Conservation (phyloP, 2,797 vertebrate genomes). For the Anguilla marmorata region DNA sequence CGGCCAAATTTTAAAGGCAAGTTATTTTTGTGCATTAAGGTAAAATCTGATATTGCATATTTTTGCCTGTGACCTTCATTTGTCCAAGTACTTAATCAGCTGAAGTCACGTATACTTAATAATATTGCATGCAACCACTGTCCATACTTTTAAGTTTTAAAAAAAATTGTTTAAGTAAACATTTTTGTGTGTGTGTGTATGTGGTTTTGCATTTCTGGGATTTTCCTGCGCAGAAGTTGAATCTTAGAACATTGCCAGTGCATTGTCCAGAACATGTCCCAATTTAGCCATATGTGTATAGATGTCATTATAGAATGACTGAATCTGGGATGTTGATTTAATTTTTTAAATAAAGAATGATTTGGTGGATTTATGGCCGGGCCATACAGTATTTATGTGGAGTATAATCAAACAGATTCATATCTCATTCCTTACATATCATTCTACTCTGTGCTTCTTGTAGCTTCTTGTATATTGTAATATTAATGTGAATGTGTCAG, state of each 20-base stretch:
- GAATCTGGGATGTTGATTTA: not conserved
- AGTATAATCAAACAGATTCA: not conserved
- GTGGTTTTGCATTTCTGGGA: not conserved
- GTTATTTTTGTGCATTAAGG: conserved; percentile 39
- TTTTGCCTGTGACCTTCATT: conserved; percentile 29
- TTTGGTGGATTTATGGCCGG: not conserved
- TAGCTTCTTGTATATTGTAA: not conserved
- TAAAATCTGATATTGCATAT: not conserved
- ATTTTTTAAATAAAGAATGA: not conserved
- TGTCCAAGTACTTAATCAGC: too few relatives aligned
- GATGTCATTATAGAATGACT: not conserved
- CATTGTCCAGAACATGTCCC: not conserved
- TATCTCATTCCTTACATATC: not conserved
- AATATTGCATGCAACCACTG: not conserved
- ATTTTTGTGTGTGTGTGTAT: not conserved
- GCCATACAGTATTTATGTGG: not conserved
- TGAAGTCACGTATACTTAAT: not conserved
- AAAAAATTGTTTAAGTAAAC: too few relatives aligned
- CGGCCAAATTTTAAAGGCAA: conserved; percentile 97
- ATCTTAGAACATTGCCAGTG: not conserved
- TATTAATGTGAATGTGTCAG: not conserved
- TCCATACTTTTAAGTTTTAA: too few relatives aligned
- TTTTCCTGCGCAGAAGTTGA: not conserved
- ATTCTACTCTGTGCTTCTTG: not conserved
- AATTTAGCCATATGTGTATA: not conserved